Evolutionary conservation across 2,797 vertebrate species (phyloP).

Genomic region (Telmatherina bonti): DNA sequence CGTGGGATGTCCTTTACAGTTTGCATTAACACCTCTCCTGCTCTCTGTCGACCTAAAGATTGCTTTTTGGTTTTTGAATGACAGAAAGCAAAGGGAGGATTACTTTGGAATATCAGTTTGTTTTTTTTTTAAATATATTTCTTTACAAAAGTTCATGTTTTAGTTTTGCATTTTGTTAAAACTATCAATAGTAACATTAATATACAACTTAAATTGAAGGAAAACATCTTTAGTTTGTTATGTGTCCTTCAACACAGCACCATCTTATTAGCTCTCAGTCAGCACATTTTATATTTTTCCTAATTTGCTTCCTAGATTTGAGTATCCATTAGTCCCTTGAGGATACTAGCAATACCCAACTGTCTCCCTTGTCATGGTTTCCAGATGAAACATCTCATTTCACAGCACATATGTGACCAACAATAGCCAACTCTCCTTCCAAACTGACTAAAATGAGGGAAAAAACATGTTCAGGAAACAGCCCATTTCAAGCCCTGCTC

Average conservation of each 20-base stretch:
- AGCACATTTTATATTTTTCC: constrained; percentile 64
- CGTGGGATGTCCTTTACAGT: constrained; percentile 80
- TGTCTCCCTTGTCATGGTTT: constrained; percentile 67
- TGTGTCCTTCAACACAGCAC: constrained; percentile 84
- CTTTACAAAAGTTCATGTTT: constrained; percentile 85
- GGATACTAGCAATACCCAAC: constrained; percentile 60
- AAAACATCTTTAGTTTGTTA: constrained; percentile 86
- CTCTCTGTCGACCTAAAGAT: constrained; percentile 85
- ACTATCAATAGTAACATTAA: constrained; percentile 87
- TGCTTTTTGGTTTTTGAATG: constrained; percentile 88
- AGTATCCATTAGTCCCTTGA: constrained; percentile 64
- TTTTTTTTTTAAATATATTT: constrained; percentile 86
- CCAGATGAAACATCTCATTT: constrained; percentile 69
- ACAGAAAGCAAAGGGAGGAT: constrained; percentile 86
- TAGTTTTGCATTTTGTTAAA: constrained; percentile 88
- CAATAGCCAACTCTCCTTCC: constrained; percentile 61
- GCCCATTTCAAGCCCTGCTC: constrained; percentile 56
- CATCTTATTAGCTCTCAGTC: constrained; percentile 79
- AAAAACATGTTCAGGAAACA: constrained; percentile 35
- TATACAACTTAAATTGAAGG: constrained; percentile 86
- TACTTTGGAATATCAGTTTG: constrained; percentile 89
- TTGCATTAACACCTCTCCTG: constrained; percentile 85
- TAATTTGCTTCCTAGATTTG: constrained; percentile 72
- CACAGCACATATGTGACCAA: constrained; percentile 71
- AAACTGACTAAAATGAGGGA: constrained; percentile 51